phyloP scores from a whole-genome alignment of 2,888 invertebrate species.

The Dicyrtoma fusca region DNA sequence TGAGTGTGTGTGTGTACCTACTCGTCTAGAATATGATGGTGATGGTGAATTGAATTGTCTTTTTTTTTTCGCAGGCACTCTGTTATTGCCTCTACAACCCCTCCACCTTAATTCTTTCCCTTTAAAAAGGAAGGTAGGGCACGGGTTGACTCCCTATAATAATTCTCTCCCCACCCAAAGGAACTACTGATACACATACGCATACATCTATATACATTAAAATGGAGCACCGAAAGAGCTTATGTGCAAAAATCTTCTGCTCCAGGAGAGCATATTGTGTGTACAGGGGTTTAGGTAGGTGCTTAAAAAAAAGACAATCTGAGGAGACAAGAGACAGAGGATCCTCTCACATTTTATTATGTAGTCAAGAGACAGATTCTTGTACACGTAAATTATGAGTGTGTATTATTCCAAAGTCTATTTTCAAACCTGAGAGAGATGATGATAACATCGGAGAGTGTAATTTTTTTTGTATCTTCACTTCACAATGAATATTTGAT shows the following conservation, averaged over 20 bases:
- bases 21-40: no score
- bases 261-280: slow-evolving; percentile 2
- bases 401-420: slow-evolving; percentile 24
- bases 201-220: no score
- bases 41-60: no score
- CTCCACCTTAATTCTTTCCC: no score
- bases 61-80: no score
- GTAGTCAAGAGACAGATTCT: slow-evolving; percentile 28
- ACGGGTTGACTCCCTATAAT: no score
- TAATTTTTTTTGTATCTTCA: neutral
- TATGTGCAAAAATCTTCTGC: neutral
- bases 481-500: slow-evolving; percentile 27
- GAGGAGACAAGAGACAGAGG: neutral
- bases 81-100: no score
- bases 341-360: slow-evolving; percentile 9
- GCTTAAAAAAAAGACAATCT: neutral
- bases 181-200: no score
- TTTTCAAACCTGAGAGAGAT: slow-evolving; percentile 30
- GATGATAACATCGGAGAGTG: slow-evolving; percentile 20
- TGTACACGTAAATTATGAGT: slow-evolving; percentile 26
- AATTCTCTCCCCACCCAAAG: no score
- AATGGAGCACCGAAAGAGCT: slow-evolving; percentile 7
- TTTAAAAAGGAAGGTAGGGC: no score
- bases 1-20: no score
- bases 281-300: no score